Conservation (phyloP, 2,113 vertebrate species). For the Rhombomys opimus region DNA sequence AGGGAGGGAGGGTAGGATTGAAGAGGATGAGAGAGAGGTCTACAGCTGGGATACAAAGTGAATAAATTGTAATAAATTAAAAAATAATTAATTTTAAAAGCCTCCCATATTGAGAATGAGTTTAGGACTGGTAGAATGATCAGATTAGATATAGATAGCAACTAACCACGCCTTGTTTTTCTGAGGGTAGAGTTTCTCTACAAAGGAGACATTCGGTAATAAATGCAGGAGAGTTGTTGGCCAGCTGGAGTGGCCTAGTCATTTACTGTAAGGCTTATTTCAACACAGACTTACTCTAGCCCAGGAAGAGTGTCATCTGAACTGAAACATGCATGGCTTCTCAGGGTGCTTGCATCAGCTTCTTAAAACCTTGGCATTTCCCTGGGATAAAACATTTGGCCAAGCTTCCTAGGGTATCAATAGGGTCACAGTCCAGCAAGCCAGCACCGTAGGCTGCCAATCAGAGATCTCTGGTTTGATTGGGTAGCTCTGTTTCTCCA, state of each 20-base stretch:
- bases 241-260: neutral
- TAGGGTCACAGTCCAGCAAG: neutral
- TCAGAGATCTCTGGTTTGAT: neutral
- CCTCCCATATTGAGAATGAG: neutral
- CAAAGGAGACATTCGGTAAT: neutral
- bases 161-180: neutral
- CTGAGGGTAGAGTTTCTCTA: neutral
- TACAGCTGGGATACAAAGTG: too few relatives aligned
- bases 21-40: too few relatives aligned
- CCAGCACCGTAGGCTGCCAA: neutral
- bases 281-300: neutral
- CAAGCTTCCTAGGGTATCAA: neutral
- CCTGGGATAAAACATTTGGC: neutral
- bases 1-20: too few relatives aligned
- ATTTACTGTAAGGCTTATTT: neutral
- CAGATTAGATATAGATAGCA: neutral
- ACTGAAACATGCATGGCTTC: neutral
- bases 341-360: neutral
- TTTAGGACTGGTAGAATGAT: neutral
- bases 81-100: too few relatives aligned
- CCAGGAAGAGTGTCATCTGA: neutral
- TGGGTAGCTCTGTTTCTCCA: neutral
- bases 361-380: neutral
- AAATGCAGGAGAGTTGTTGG: neutral
- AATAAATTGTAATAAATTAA: too few relatives aligned